These are phyloP conservation scores for Corythaixoides concolor DNA, from an alignment of 2,113 vertebrate genomes.

Conservation along the genomic window DNA sequence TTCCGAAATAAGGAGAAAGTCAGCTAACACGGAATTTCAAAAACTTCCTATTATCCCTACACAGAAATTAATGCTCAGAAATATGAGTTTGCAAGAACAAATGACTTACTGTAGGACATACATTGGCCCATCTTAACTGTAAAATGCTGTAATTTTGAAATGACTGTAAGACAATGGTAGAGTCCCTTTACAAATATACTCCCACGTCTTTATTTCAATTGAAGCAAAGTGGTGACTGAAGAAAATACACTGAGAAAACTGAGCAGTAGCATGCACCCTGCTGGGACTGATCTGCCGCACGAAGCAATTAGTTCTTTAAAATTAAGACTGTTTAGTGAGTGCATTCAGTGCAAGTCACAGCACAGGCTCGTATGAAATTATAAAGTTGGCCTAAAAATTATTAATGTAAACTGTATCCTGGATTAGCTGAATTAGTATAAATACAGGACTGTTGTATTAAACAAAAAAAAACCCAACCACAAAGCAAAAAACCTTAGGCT, in stretches of 20 bases:
- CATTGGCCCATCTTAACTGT: background rate
- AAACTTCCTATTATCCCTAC: background rate
- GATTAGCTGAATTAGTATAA: background rate
- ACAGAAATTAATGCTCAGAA: background rate
- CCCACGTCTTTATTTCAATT: background rate
- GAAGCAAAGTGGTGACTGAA: background rate
- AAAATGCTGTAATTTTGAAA: background rate
- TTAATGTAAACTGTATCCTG: background rate
- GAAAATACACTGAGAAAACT: background rate
- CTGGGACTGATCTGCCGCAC: background rate
- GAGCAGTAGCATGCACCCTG: background rate
- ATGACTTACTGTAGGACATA: background rate
- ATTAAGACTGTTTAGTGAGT: background rate
- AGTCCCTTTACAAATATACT: background rate
- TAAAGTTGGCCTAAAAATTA: background rate
- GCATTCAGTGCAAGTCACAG: background rate
- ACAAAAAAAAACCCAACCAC: background rate
- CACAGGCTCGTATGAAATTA: background rate
- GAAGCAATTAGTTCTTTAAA: background rate
- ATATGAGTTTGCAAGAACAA: background rate
- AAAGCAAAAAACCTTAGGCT: fast-evolving
- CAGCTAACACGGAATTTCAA: background rate
- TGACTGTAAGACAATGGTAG: background rate
- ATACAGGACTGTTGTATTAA: background rate
- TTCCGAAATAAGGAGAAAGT: background rate